Evolutionary conservation across 2,888 invertebrate genomes (phyloP), one percentile per base, ranked within the genome.

Genomic region (Lypha dubia): DNA sequence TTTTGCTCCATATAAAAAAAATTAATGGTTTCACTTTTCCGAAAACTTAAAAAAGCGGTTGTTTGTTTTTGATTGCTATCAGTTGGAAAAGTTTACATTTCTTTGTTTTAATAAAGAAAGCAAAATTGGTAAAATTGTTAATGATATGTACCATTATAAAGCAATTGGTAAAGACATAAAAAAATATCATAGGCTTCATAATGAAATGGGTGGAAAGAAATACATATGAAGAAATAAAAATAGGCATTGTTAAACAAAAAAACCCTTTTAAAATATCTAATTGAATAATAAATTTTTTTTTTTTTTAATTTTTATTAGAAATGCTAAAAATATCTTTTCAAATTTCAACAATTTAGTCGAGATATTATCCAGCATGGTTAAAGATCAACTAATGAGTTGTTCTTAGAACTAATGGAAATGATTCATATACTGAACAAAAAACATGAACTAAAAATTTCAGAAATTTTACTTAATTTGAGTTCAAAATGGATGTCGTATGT

Each of bases 81-180:
- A 22, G 8, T 53, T 22, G 22, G 0, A 17, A 28, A 24, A 8
- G 8, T 22, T 24, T 4, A 4, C 4, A 53, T 58, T 58, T 71
- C 13, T 44, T 46, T 58, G 24, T 70, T 13, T 1, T 24, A 62
- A 51, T 13, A 58, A 24, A 9, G 4, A 58, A 32, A 17, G 17
- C 24, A 17, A 46, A 44, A 20, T n/a, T 44, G 20, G 53, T 9
- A 32, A 38, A 74, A 63, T n/a, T 65, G 65, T 65, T 53, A 75
- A 65, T 20, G 32, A 41, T 63, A 51, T 74, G 51, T 51, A 5
- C 6, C 17, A 62, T 62, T 24, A 38, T 46, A 17, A 60, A 49
- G 35, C 22, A n/a, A 44, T 58, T 35, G n/a, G 0, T 1, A 35
- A 60, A 73, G 60, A 49, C 49, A 60, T 32, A n/a, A 28, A 2